Conservation (phyloP, 1,140 invertebrate species). For the Orius laevigatus region DNA sequence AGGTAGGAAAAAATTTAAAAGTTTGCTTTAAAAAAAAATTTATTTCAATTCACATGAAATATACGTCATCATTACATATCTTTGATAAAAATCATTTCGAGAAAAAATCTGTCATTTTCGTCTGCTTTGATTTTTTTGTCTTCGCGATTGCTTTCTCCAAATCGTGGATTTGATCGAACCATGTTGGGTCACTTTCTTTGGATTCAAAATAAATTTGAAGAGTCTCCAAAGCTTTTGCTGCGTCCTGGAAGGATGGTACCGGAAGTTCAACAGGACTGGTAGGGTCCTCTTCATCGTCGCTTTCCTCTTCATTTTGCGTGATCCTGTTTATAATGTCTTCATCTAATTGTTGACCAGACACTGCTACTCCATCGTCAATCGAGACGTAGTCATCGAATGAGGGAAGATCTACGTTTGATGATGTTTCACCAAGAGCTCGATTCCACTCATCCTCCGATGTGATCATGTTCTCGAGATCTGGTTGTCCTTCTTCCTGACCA, state of each 20-base stretch:
- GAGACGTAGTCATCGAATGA: slow-evolving; percentile 4
- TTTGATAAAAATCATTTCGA: too few relatives aligned
- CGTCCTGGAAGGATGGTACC: not conserved
- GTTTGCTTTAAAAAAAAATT: too few relatives aligned
- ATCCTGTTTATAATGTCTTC: not conserved
- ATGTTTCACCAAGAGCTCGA: not conserved
- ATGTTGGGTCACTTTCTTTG: not conserved
- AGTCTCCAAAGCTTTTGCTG: not conserved
- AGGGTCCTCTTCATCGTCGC: not conserved
- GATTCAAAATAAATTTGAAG: too few relatives aligned
- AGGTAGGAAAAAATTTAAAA: too few relatives aligned
- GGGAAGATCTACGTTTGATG: not conserved
- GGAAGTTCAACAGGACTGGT: not conserved
- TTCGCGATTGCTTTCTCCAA: not conserved
- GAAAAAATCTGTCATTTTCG: too few relatives aligned
- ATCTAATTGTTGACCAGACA: not conserved
- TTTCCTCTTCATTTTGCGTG: not conserved
- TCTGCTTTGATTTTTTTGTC: too few relatives aligned
- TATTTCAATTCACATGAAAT: too few relatives aligned
- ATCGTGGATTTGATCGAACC: slow-evolving; percentile 1
- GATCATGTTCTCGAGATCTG: too few relatives aligned
- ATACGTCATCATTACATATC: too few relatives aligned
- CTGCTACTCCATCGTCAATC: not conserved
- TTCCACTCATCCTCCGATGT: too few relatives aligned
- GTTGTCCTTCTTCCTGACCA: not conserved